Base-by-base conservation (phyloP, 1,140 invertebrate genomes). In the Phymastichus coffea region DNA sequence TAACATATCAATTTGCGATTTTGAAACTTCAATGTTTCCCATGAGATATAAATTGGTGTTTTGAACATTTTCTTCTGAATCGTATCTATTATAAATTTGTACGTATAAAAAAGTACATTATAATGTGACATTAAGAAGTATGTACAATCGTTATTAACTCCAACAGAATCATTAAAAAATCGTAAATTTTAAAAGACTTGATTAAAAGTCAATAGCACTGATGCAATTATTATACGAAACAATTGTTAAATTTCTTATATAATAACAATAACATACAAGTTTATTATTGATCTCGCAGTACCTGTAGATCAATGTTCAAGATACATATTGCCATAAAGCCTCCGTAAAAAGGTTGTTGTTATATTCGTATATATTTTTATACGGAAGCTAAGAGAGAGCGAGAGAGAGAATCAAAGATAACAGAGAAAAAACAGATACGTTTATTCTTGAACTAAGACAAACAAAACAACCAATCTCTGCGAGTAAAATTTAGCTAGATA, bases 341-440 rank as follows among this genome's bases (percentile, higher is more conserved):
- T 7, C n/a, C n/a, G n/a, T 46, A 10, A 52, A 17, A 30, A 52
- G 40, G 47, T 51, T 40, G 22, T 30, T 40, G 25, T 28, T 20
- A 43, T 12, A 43, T 23, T 17, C 46, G 4, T 26, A 48, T 59
- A 59, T 59, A 59, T 59, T 59, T 59, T 59, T 52, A 59, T 59
- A 59, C 49, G 52, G 33, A 57, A 30, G 23, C 33, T 38, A 20
- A 37, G 22, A 12, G n/a, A 4, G 37, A 30, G 17, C 3, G 14
- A 26, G n/a, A 41, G 17, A 44, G 20, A 43, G 25, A 8, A 19
- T 30, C 19, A 53, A 17, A 15, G 25, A 15, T 14, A 41, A 28
- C 25, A 15, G 14, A 19, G n/a, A 28, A 22, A n/a, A n/a, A n/a
- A n/a, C n/a, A n/a, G n/a, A n/a, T n/a, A n/a, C n/a, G n/a, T n/a